Evolutionary conservation across 1,140 invertebrate genomes (phyloP), one percentile per base, ranked within the genome.

Genomic region (Temnothorax longispinosus): DNA sequence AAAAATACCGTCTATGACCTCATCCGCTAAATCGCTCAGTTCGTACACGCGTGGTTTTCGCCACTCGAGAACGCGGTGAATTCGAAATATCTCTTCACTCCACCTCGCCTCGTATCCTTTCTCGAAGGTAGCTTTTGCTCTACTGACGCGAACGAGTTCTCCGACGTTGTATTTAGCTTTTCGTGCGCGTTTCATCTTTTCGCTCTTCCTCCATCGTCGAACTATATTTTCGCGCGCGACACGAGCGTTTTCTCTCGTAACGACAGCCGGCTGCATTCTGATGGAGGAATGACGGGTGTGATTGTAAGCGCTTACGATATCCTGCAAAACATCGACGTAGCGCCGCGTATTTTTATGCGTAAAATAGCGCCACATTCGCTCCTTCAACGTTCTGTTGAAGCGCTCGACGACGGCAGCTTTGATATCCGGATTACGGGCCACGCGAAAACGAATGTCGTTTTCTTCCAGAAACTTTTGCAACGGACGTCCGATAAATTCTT

Each of bases 281-380:
- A 8, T 67, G n/a, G 38, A 11, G 2, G 44, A 32, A 8, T 71
- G 44, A 1, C 65, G 18, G 3, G 38, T 44, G 18, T 67, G 62
- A 18, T 67, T 44, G 8, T 50, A 72, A 32, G 7, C 47, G 15
- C 7, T 13, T 6, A 52, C 47, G 3, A 72, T 72, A 72, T 72
- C 47, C 2, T 52, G 47, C 47, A 72, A 27, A 27, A 27, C 27
- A 27, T 27, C 27, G 27, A 27, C 27, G 27, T 27, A 27, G 27
- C 27, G 27, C 27, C 27, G 27, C 27, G 27, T 27, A 27, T 27
- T 27, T 27, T 27, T 27, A 27, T 27, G 27, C 0, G 27, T 67
- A 41, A 67, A 67, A 44, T 67, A 67, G 3, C 64, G 65, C n/a
- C 65, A 69, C 38, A 69, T 44, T 1, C 62, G 35, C 15, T 65